phyloP scores from a whole-genome alignment of 2,113 vertebrate genomes.

The Guaruba guarouba region DNA sequence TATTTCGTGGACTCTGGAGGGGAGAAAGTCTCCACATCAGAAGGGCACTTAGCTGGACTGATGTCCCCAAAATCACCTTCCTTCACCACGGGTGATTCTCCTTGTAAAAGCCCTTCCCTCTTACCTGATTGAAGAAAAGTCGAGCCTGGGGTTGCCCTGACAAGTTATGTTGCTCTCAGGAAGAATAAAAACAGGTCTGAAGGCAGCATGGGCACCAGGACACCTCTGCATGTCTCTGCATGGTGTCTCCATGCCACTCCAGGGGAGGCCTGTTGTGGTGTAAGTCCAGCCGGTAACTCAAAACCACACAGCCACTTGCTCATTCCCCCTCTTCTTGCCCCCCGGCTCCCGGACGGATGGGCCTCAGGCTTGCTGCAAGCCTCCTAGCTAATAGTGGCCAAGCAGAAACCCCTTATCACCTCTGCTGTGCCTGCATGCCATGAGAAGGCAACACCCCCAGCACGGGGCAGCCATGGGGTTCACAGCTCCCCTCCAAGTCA shows the following conservation, averaged over 20 bases:
- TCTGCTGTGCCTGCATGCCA: background rate
- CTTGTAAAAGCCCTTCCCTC: background rate
- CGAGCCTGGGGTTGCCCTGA: background rate
- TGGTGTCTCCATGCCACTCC: fast-evolving
- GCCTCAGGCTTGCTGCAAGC: background rate
- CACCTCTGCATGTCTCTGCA: background rate
- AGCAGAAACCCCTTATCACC: background rate
- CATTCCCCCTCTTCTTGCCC: background rate
- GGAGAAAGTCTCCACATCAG: background rate
- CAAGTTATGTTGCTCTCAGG: fast-evolving
- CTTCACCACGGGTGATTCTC: fast-evolving
- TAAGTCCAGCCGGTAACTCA: background rate
- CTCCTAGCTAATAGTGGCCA: too few species aligned
- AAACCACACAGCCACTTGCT: background rate
- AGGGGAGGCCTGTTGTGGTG: background rate
- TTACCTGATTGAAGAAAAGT: background rate
- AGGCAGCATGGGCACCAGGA: background rate
- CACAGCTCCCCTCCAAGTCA: background rate
- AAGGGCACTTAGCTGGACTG: background rate
- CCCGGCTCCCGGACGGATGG: fast-evolving
- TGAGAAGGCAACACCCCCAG: fast-evolving
- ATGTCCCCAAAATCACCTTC: background rate
- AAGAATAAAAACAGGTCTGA: background rate
- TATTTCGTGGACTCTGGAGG: background rate
- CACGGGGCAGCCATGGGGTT: fast-evolving